phyloP scores from a whole-genome alignment of 2,888 invertebrate genomes.

The Melipona beecheii region DNA sequence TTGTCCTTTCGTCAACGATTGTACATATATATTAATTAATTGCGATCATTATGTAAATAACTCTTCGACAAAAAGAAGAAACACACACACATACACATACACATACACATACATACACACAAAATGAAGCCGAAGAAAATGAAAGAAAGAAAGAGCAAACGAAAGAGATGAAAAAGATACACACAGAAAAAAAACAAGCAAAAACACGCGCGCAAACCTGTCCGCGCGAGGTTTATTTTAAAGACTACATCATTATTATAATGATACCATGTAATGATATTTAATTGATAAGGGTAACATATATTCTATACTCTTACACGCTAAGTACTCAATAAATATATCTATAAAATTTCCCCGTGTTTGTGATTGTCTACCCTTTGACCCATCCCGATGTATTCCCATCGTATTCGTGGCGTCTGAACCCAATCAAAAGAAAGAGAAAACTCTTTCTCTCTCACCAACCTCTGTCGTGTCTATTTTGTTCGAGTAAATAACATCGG shows the following conservation, averaged over 20 bases:
- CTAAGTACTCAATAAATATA: constrained; percentile 84
- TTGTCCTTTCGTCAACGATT: constrained; percentile 68
- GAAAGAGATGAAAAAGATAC: constrained; percentile 38
- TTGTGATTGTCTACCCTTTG: constrained; percentile 79
- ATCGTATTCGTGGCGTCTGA: constrained; percentile 75
- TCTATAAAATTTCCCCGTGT: constrained; percentile 83
- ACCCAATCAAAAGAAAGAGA: constrained; percentile 9
- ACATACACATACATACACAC: too few species aligned
- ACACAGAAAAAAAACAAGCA: constrained; percentile 26
- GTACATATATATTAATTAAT: constrained; percentile 77
- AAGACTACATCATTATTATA: constrained; percentile 78
- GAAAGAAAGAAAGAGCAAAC: constrained; percentile 20
- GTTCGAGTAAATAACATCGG: neutral
- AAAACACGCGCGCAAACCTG: constrained; percentile 60
- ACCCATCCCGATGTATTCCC: constrained; percentile 70
- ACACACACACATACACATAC: too few species aligned
- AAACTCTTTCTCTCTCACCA: constrained; percentile 9
- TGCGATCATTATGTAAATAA: constrained; percentile 80
- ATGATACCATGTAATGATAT: constrained; percentile 78
- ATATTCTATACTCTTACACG: constrained; percentile 84
- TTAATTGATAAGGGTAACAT: constrained; percentile 80
- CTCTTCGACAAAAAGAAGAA: constrained; percentile 65
- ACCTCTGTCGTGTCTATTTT: constrained; percentile 11
- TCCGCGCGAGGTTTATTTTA: constrained; percentile 78
- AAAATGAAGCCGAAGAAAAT: too few species aligned